These are phyloP conservation scores for Otolemur crassicaudatus DNA, from an alignment of 2,797 vertebrate species.

Conservation along the genomic window DNA sequence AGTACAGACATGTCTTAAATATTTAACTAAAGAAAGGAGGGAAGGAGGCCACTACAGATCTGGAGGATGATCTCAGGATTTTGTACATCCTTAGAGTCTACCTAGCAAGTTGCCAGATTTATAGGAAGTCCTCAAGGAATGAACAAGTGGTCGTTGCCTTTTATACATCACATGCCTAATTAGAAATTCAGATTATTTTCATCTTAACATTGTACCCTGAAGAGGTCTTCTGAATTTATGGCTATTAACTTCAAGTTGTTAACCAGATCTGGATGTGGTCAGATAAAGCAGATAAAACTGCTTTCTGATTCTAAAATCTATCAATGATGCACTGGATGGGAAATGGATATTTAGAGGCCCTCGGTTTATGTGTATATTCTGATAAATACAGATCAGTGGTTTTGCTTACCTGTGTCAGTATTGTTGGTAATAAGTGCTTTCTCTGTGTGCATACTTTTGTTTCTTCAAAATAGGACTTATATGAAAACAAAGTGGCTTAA, in stretches of 20 bases:
- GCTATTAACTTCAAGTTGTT: not conserved
- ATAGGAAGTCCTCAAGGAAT: not conserved
- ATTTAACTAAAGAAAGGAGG: slow-evolving; percentile 20
- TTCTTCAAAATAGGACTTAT: not conserved
- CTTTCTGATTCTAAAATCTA: not conserved
- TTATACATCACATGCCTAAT: not conserved
- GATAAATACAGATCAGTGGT: not conserved
- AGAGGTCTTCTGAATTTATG: slow-evolving; percentile 23
- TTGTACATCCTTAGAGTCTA: not conserved
- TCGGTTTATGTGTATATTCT: not conserved
- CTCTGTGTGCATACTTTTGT: not conserved
- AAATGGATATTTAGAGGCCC: not conserved
- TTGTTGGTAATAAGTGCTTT: not conserved
- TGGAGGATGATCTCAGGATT: not conserved
- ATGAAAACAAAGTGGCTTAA: slow-evolving; percentile 4
- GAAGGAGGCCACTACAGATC: not conserved
- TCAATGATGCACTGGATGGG: not conserved
- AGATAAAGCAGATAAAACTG: not conserved
- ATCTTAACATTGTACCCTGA: not conserved
- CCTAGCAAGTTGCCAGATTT: not conserved
- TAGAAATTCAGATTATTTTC: not conserved
- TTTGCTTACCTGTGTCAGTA: not conserved
- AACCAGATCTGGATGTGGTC: not conserved
- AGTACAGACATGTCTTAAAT: not conserved
- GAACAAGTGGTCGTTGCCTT: not conserved